Evolutionary conservation across 1,140 invertebrate species (phyloP), one percentile per base, ranked within the genome.

Genomic region (Heliconius nattereri): DNA sequence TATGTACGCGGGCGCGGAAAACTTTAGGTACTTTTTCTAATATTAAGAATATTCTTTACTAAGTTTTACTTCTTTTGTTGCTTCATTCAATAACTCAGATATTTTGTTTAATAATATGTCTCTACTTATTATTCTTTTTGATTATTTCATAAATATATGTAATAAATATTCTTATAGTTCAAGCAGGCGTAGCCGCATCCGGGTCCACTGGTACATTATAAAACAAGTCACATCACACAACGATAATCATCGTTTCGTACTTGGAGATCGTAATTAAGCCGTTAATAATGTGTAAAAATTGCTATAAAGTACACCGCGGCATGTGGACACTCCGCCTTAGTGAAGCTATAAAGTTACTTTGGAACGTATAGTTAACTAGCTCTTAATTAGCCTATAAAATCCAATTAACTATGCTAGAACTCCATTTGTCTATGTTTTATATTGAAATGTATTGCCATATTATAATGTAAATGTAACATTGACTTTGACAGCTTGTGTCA

Each of bases 241-340:
- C 57, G 75, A 49, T 75, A 79, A 79, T 80, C 26, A 71, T 71
- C 26, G 71, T 80, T 72, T 78, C 76, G 57, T 71, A 80, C 74
- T 54, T 37, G 60, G 66, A 75, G 57, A 75, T 75, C 35, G n/a
- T 40, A 72, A 72, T 72, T 72, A 72, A 76, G 71, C 45, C 9
- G 75, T 75, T 80, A 80, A 76, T 80, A 80, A 80, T 76, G 78
- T 80, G 78, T 76, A 80, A 80, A 80, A 76, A 71, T 19, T 45
- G 35, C 49, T 60, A 75, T 79, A 75, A 79, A 79, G 37, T 74
- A 23, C 52, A 52, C 70, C 70, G 73, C 40, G 74, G 66, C 26
- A 71, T 80, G 70, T 80, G 75, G 60, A 73, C 70, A 71, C 73
- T 72, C 66, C 3, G 78, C 78, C 66, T 79, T 71, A 79, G 73